phyloP scores from a whole-genome alignment of 1,140 invertebrate species.

The Drosophila navojoa region DNA sequence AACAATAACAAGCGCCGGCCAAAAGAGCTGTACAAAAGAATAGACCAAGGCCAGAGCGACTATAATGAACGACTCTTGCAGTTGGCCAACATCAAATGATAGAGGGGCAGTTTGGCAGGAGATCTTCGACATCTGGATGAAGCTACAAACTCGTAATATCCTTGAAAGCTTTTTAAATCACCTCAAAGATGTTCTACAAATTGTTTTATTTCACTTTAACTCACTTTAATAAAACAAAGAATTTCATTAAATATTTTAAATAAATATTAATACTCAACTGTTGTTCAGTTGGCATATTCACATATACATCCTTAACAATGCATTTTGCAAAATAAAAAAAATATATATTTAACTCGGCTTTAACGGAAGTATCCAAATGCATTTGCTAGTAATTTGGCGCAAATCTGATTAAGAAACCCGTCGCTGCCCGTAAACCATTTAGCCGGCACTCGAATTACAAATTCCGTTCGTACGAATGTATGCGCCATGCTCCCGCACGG shows the following conservation, averaged over 20 bases:
- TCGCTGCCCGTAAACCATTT: constrained; percentile 35
- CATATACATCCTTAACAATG: too few species aligned
- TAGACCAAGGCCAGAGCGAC: constrained; percentile 56
- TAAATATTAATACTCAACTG: too few species aligned
- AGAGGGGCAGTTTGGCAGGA: neutral
- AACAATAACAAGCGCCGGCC: constrained; percentile 41
- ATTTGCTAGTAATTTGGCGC: constrained; percentile 23
- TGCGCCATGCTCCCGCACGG: constrained; percentile 7
- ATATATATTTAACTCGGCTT: neutral
- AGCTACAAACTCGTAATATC: neutral
- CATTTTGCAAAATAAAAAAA: neutral
- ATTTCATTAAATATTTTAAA: too few species aligned
- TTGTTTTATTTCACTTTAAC: too few species aligned
- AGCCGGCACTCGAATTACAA: constrained; percentile 40
- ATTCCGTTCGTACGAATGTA: constrained; percentile 59
- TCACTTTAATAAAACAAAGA: neutral
- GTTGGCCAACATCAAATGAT: constrained; percentile 1
- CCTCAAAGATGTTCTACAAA: too few species aligned
- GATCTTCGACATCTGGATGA: neutral
- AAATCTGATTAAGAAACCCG: constrained; percentile 25
- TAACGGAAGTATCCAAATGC: neutral
- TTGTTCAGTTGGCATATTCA: too few species aligned
- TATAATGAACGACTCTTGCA: constrained; percentile 63
- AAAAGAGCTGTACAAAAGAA: constrained; percentile 37
- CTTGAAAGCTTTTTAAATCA: neutral